Conservation (phyloP, 2,888 invertebrate genomes). For the Plagodis pulveraria region DNA sequence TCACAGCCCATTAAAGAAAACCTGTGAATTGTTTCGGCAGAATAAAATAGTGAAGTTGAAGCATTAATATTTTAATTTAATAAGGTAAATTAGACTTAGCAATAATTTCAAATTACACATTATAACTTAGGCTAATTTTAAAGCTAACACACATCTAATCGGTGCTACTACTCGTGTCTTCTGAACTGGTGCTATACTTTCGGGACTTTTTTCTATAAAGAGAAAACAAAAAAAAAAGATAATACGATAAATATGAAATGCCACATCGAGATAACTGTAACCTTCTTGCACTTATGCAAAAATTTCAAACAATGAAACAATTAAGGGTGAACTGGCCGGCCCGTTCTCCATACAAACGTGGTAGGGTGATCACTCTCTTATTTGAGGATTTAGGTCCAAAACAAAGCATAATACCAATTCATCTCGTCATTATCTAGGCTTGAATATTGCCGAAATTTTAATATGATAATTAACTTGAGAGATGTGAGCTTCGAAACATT, state of each 20-base stretch:
- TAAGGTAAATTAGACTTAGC: slow-evolving; percentile 25
- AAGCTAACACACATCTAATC: slow-evolving; percentile 65
- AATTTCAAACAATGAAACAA: too few species aligned
- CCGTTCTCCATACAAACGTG: too few species aligned
- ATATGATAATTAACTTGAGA: too few species aligned
- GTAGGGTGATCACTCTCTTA: too few species aligned
- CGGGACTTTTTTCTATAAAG: slow-evolving; percentile 84
- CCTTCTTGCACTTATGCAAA: background rate
- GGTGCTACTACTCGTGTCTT: slow-evolving; percentile 78
- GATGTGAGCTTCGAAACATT: too few species aligned
- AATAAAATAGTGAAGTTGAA: slow-evolving; percentile 17
- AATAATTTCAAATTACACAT: slow-evolving; percentile 7
- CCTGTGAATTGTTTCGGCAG: slow-evolving; percentile 17
- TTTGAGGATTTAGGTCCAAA: too few species aligned
- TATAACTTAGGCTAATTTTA: slow-evolving; percentile 32
- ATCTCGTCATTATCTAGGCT: too few species aligned
- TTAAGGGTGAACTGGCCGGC: too few species aligned
- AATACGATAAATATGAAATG: slow-evolving; percentile 44
- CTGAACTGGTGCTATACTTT: slow-evolving; percentile 79
- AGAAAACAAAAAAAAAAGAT: slow-evolving; percentile 65
- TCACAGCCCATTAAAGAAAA: slow-evolving; percentile 32
- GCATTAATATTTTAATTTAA: slow-evolving; percentile 11
- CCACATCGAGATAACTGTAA: slow-evolving; percentile 41
- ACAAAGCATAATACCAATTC: too few species aligned
- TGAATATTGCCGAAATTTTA: too few species aligned